Evolutionary conservation across 2,888 invertebrate genomes (phyloP).

Genomic region (Rhingia campestris): DNA sequence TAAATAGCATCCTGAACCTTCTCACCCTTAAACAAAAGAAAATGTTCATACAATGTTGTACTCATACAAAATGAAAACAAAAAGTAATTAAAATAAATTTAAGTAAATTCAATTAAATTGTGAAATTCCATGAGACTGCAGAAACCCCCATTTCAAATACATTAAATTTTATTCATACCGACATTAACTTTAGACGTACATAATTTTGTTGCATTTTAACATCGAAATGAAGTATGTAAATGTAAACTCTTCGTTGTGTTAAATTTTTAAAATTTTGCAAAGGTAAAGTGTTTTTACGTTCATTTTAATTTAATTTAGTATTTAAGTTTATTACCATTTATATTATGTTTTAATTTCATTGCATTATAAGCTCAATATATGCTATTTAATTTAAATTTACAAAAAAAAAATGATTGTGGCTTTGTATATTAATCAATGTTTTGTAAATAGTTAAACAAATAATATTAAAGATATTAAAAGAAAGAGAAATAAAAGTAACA

Average conservation of each 20-base stretch:
- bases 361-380: constrained; percentile 34
- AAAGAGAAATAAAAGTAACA: constrained; percentile 30
- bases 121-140: constrained; percentile 67
- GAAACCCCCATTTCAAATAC: constrained; percentile 51
- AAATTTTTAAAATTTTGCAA: background rate
- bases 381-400: constrained; percentile 44
- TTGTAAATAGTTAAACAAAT: constrained; percentile 68
- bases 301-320: constrained; percentile 49
- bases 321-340: constrained; percentile 19
- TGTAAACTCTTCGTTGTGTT: background rate
- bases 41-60: background rate
- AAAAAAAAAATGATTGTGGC: constrained; percentile 51
- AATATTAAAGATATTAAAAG: constrained; percentile 29
- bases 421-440: constrained; percentile 71
- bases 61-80: constrained; percentile 10
- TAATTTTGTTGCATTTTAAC: constrained; percentile 48
- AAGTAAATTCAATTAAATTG: constrained; percentile 35
- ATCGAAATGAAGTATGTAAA: constrained; percentile 28
- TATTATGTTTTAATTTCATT: constrained; percentile 4
- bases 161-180: constrained; percentile 4
- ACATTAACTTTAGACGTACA: constrained; percentile 18
- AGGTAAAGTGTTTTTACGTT: background rate
- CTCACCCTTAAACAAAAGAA: constrained; percentile 29
- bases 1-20: constrained; percentile 8
- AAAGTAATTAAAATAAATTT: constrained; percentile 8